Evolutionary conservation across 2,888 invertebrate genomes (phyloP).

Genomic region (Cephus runcator): DNA sequence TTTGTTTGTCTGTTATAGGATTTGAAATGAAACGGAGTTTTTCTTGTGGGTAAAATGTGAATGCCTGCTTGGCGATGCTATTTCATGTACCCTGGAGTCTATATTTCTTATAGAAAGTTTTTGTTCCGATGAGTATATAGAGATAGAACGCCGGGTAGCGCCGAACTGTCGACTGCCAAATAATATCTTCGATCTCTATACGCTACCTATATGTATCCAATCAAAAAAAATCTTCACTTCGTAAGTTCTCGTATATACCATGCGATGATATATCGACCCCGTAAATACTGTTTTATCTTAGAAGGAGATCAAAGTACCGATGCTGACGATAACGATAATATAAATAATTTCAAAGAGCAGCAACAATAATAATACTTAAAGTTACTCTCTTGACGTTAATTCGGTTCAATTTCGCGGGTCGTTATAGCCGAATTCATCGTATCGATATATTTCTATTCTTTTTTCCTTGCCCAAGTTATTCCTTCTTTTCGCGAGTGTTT

Average conservation of each 20-base stretch:
- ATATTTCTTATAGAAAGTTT: slow-evolving; percentile 26
- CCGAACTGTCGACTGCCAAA: slow-evolving; percentile 28
- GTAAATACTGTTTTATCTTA: slow-evolving; percentile 15
- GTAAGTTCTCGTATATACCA: slow-evolving; percentile 31
- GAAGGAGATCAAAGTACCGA: slow-evolving; percentile 21
- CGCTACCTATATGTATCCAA: background rate
- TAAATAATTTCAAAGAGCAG: background rate
- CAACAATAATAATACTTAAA: background rate
- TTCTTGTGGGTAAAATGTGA: slow-evolving; percentile 60
- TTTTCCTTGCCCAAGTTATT: background rate
- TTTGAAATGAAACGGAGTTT: slow-evolving; percentile 56
- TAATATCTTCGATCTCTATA: background rate
- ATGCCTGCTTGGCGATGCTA: slow-evolving; percentile 62
- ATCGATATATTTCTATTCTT: background rate
- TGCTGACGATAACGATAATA: background rate
- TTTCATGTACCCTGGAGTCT: slow-evolving; percentile 52
- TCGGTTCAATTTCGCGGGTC: background rate
- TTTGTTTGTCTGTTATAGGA: slow-evolving; percentile 62
- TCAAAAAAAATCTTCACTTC: slow-evolving; percentile 19
- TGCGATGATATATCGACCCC: slow-evolving; percentile 12
- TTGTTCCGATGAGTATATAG: slow-evolving; percentile 3
- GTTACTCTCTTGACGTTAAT: background rate
- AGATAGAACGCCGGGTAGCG: slow-evolving; percentile 19
- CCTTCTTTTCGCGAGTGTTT: background rate
- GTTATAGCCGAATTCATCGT: background rate